Evolutionary conservation across 1,140 invertebrate species (phyloP), one percentile per base, ranked within the genome.

Genomic region (Cyclina sinensis): DNA sequence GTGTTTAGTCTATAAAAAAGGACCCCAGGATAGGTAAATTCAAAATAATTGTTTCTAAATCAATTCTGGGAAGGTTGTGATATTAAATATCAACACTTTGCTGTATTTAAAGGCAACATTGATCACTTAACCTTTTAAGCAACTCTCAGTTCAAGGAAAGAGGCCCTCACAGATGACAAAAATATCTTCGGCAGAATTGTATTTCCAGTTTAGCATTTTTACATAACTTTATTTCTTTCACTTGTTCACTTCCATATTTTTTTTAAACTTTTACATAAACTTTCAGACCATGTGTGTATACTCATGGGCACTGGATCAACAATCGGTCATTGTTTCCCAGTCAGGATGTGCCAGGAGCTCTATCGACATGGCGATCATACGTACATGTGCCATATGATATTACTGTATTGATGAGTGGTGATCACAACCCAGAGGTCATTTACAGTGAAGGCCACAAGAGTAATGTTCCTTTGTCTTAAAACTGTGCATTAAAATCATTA

Each of bases 311-410:
- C 37, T 94, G 92, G 54, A 92, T 96, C 12, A 96, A 96, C 84
- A 96, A 96, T 91, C 91, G 96, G 5, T 94, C 95, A 18, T 85
- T 96, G 46, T 94, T 96, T 83, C 96, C 96, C 4, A 96, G 94
- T 90, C 96, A 96, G 88, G 96, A 96, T 82, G 92, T 94, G 51
- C 95, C 95, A 24, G 65, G 65, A n/a, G 95, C 95, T 24, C 94
- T 96, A 93, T 92, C 95, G 32, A 96, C 96, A 0, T 96, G 96
- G 96, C 94, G 96, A 80, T 94, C 94, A 68, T 82, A 89, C 37
- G 57, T 96, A 11, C 5, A 21, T 51, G 91, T 91, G 21, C 91
- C 94, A 0, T 39, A 91, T 14, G 82, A 90, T 32, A 90, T 90
- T 18, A 70, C 79, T 86, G 95, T 95, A 4, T 85, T 96, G 1